Conservation (phyloP, 35 echinoderm and acorn worm genomes). For the Hemicentrotus pulcherrimus region DNA sequence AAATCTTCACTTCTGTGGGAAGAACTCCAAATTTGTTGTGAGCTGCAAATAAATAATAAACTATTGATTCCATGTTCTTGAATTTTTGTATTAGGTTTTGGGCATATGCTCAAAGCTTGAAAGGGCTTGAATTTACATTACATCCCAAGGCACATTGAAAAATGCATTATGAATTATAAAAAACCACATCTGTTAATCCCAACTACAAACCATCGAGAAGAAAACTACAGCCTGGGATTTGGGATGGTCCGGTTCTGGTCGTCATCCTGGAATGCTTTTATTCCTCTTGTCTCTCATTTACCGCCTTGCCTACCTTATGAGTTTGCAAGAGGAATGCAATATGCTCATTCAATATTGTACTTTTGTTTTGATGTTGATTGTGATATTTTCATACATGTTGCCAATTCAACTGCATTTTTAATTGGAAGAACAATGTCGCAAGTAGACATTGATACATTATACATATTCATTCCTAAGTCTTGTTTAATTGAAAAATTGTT, state of each 20-base stretch:
- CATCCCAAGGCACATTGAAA: too few species aligned
- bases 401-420: neutral
- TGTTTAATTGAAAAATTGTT: neutral
- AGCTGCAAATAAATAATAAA: too few species aligned
- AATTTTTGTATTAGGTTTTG: too few species aligned
- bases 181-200: too few species aligned
- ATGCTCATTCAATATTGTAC: neutral
- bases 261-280: neutral
- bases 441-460: neutral
- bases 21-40: neutral
- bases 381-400: neutral
- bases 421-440: neutral
- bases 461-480: neutral
- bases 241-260: neutral
- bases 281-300: neutral
- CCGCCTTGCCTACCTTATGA: neutral
- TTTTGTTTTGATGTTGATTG: neutral
- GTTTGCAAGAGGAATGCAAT: neutral
- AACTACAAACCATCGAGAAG: too few species aligned
- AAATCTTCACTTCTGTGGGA: neutral
- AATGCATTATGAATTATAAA: too few species aligned
- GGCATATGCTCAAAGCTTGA: too few species aligned
- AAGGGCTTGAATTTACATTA: too few species aligned
- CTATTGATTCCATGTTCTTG: too few species aligned
- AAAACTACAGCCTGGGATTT: neutral